Percentiles rank a stretch among this genome's conserved stretches.
These are phyloP conservation scores for Erannis defoliaria DNA, from an alignment of 2,888 invertebrate species.

Conservation along the genomic window DNA sequence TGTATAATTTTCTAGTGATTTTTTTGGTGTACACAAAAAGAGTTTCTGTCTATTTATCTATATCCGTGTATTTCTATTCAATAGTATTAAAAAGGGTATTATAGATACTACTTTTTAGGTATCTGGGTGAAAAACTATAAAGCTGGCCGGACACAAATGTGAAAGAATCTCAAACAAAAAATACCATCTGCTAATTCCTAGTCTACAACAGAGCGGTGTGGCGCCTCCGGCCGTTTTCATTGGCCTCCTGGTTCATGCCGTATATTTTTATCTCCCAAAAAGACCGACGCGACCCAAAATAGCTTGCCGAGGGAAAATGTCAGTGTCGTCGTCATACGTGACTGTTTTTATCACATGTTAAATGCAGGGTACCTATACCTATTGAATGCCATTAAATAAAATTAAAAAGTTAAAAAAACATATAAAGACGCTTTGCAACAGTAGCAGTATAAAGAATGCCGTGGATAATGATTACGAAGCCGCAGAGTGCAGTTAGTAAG, in stretches of 20 bases:
- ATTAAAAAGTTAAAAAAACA: background rate
- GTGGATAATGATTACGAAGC: background rate
- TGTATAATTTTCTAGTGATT: too few relatives aligned
- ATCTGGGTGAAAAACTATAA: background rate
- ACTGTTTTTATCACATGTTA: slow-evolving; percentile 6
- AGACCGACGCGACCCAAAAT: slow-evolving; percentile 10
- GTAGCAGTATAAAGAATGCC: background rate
- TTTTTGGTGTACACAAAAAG: too few relatives aligned
- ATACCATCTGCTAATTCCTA: slow-evolving; percentile 3
- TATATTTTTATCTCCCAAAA: slow-evolving; percentile 30
- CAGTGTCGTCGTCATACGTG: slow-evolving; percentile 12
- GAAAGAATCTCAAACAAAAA: background rate
- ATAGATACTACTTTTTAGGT: background rate
- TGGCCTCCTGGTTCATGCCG: slow-evolving; percentile 25
- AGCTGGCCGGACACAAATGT: background rate
- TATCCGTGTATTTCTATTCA: too few relatives aligned
- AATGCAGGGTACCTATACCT: slow-evolving; percentile 2
- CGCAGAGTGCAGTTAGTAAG: background rate
- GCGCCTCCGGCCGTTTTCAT: slow-evolving; percentile 29
- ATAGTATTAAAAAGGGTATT: too few relatives aligned
- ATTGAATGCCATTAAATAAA: background rate
- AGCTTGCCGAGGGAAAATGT: slow-evolving; percentile 20
- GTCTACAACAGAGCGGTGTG: slow-evolving; percentile 10
- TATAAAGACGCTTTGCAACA: background rate
- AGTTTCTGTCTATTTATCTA: too few relatives aligned